These are phyloP conservation scores for Chrysotoxum bicinctum DNA, from an alignment of 2,888 invertebrate genomes.

Conservation along the genomic window DNA sequence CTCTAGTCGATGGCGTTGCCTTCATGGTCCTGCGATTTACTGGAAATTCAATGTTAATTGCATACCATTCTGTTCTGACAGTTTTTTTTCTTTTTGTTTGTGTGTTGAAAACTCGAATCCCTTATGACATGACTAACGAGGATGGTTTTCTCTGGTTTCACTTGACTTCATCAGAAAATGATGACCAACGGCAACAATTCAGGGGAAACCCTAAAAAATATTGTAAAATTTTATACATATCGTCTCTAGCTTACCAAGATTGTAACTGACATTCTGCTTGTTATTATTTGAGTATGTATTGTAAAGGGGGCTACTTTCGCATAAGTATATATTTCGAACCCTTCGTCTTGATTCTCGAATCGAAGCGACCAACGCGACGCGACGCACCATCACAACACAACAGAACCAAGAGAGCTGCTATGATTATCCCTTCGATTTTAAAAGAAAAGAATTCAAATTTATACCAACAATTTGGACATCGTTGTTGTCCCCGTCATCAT, in stretches of 20 bases:
- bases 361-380: too few relatives aligned
- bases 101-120: neutral
- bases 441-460: constrained; percentile 46
- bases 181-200: constrained; percentile 27
- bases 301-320: constrained; percentile 13
- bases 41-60: constrained; percentile 39
- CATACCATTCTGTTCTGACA: neutral
- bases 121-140: constrained; percentile 4
- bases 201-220: constrained; percentile 6
- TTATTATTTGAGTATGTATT: neutral
- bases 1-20: neutral
- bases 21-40: constrained; percentile 52
- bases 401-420: neutral
- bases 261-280: constrained; percentile 20
- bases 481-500: neutral
- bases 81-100: neutral
- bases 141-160: constrained; percentile 28
- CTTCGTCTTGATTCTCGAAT: neutral
- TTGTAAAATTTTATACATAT: too few relatives aligned
- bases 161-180: constrained; percentile 51
- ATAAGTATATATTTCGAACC: neutral
- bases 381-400: neutral
- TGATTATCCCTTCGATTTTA: constrained; percentile 51
- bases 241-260: neutral
- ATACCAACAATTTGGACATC: constrained; percentile 12